Evolutionary conservation across 2,113 vertebrate species (phyloP), one percentile per base, ranked within the genome.

Genomic region (Apus apus): DNA sequence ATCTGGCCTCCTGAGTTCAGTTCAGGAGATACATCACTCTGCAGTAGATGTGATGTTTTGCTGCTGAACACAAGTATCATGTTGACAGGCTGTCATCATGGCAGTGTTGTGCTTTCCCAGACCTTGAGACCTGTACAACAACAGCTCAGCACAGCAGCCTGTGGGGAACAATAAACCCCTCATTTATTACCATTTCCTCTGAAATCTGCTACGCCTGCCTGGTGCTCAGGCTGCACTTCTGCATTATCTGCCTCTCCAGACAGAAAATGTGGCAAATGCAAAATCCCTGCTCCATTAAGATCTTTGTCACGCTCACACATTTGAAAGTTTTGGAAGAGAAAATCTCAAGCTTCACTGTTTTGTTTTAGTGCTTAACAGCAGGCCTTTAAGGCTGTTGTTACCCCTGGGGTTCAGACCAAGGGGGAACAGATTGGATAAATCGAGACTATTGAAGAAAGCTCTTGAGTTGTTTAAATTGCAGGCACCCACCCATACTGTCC

Each of bases 171-270:
- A 71, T 72, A 92, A 94, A 92, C 90, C 94, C 77, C 89, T 97
- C 90, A 79, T 96, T 97, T 97, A 92, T 96, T 92, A 85, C 93
- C 77, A 91, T 98, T 90, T 97, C 43, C 82, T 72, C 73, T 94
- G 95, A 91, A 95, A 97, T 98, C 40, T 0, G 65, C 94, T 96
- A 40, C 85, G 91, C 75, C 88, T 80, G 80, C 73, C 77, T 85
- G 32, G 12, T 90, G 88, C 82, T 89, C 53, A 32, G 51, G 62
- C 92, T 79, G 81, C 77, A 93, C 96, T 96, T 85, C 60, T 93
- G 75, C 83, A 94, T 97, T 98, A 97, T 97, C 97, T 95, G 87
- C 72, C 88, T 80, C 70, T 79, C 77, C 81, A 96, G 89, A 84
- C 90, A 92, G 97, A 83, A 88, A 93, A 97, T 54, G 53, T 83